Base-by-base conservation (phyloP, 2,113 vertebrate genomes). In the Pluvianellus socialis region DNA sequence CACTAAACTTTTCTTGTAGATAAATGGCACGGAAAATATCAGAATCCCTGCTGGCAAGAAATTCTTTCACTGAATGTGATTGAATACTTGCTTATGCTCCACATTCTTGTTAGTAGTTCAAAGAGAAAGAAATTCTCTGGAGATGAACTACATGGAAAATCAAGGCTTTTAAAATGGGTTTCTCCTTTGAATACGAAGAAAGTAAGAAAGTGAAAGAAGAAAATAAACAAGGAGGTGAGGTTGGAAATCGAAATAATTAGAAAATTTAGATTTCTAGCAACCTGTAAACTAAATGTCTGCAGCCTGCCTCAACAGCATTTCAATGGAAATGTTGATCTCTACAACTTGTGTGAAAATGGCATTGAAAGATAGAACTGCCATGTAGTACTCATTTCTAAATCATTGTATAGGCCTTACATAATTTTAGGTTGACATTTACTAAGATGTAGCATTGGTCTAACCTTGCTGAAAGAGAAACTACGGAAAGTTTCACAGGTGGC, bases 31-130 rank as follows among this genome's bases (percentile, higher is more conserved):
- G 65, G 28, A 61, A 95, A 88, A 82, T 40, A 84, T 86, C 84
- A 84, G 63, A 90, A 88, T 22, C 12, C 12, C 76, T 45, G 10
- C 71, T 80, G 90, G 40, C 68, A 96, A 92, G 56, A 84, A 84
- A 66, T n/a, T 83, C 2, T 92, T 92, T 96, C 80, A 92, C 38
- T 91, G 74, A 91, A 97, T 35, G 21, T 53, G 73, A 80, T 14
- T 94, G 85, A 94, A 92, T 50, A 76, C 15, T 50, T 87, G 38
- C 55, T 88, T 77, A 58, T 47, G 49, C 44, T 79, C 35, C 24
- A 45, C 65, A 77, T 72, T 96, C 81, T 74, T 74, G n/a, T 84
- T 44, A 50, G 18, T 11, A 74, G 77, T 94, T 90, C 86, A 89
- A 92, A 94, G 74, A 92, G 74, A 96, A 79, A 82, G 5, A 93